These are phyloP conservation scores for Dissostichus mawsoni DNA, from an alignment of 2,113 vertebrate genomes.

Conservation along the genomic window DNA sequence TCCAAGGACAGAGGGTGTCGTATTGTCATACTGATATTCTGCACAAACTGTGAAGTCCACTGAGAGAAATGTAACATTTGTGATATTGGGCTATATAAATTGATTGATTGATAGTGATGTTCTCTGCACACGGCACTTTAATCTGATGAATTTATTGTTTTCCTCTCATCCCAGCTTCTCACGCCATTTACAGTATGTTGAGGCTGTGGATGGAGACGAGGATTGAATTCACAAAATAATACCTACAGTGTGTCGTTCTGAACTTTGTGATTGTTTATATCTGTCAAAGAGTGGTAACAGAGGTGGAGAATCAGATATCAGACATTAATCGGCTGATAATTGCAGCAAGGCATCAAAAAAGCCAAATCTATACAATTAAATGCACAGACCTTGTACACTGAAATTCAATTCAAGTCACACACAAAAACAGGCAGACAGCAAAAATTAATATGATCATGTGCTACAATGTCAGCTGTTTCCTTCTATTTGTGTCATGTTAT, in stretches of 20 bases:
- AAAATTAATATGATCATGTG: not conserved
- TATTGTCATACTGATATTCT: too few relatives aligned
- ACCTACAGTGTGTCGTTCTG: conserved; percentile 27
- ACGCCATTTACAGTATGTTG: conserved; percentile 53
- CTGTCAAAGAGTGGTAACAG: conserved; percentile 1
- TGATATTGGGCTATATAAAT: too few relatives aligned
- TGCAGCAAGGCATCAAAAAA: too few relatives aligned
- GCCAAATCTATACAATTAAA: too few relatives aligned
- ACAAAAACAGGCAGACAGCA: not conserved
- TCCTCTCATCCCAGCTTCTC: conserved; percentile 30
- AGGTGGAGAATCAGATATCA: too few relatives aligned
- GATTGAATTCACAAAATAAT: conserved; percentile 35
- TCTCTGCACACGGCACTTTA: conserved; percentile 42
- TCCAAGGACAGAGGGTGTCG: too few relatives aligned
- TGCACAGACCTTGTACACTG: too few relatives aligned
- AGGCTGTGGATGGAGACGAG: conserved; percentile 29
- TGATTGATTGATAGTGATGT: not conserved
- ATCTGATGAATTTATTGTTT: conserved; percentile 63
- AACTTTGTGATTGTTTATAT: conserved; percentile 20
- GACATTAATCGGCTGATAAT: too few relatives aligned
- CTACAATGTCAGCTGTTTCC: not conserved
- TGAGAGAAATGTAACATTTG: too few relatives aligned
- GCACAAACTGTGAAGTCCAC: too few relatives aligned
- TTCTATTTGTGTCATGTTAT: not conserved
- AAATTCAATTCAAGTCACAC: not conserved